These are phyloP conservation scores for Cordylochernes scorpioides DNA, from an alignment of 2,888 invertebrate genomes.

Conservation along the genomic window DNA sequence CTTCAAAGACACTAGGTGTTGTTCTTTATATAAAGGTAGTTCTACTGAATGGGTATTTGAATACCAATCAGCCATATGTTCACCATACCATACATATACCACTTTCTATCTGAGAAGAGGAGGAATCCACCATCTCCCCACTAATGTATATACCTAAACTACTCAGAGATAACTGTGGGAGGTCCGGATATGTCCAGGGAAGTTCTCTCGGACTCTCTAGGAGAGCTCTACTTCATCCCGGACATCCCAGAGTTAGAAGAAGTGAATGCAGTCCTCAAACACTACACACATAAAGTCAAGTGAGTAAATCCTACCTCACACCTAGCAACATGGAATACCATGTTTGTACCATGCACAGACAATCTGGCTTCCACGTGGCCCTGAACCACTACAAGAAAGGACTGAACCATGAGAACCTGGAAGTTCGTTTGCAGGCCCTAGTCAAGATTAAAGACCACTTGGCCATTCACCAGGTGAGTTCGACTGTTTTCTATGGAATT, in stretches of 20 bases:
- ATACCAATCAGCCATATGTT: no score
- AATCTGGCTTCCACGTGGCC: conserved; percentile 15
- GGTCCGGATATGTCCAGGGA: no score
- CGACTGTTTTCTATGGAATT: background rate
- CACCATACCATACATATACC: no score
- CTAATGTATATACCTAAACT: no score
- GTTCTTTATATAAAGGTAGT: no score
- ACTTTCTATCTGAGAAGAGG: no score
- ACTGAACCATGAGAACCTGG: conserved; percentile 41
- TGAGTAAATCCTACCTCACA: no score
- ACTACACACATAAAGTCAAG: conserved; percentile 10
- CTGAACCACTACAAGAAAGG: conserved; percentile 20
- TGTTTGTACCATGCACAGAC: conserved; percentile 6
- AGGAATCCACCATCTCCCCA: no score
- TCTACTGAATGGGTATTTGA: no score
- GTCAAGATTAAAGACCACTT: conserved; percentile 38
- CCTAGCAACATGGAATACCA: conserved; percentile 1
- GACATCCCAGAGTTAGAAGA: conserved; percentile 37
- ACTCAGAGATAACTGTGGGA: no score
- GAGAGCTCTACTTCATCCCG: conserved; percentile 54
- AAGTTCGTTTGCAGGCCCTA: conserved; percentile 46
- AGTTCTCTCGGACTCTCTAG: no score
- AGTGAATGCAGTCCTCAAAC: conserved; percentile 26
- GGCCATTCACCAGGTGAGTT: conserved; percentile 28
- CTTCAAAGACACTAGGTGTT: no score